These are phyloP conservation scores for Apis dorsata DNA, from an alignment of 1,140 invertebrate species.

Conservation along the genomic window DNA sequence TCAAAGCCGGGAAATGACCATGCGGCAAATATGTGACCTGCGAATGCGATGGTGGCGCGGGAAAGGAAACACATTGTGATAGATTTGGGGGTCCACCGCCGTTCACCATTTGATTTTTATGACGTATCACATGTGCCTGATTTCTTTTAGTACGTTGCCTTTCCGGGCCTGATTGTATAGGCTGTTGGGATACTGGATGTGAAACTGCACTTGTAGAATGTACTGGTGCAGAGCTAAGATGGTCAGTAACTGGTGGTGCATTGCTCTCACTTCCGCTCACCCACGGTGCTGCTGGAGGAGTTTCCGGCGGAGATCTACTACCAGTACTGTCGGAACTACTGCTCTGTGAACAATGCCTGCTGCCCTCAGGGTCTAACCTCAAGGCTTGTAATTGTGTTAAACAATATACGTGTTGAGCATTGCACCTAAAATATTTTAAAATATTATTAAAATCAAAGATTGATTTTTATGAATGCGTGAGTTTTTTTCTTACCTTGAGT, in stretches of 20 bases:
- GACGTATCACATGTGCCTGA: conserved; percentile 72
- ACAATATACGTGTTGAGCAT: conserved; percentile 75
- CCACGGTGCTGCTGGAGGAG: conserved; percentile 80
- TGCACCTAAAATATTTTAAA: conserved; percentile 69
- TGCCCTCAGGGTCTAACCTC: conserved; percentile 78
- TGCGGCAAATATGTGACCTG: conserved; percentile 77
- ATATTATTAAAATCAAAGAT: conserved; percentile 27
- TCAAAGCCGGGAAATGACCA: conserved; percentile 76
- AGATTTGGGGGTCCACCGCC: conserved; percentile 67
- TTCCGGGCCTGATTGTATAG: conserved; percentile 63
- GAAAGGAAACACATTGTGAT: conserved; percentile 70
- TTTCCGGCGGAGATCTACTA: conserved; percentile 82
- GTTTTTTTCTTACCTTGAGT: conserved; percentile 70
- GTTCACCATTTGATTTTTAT: conserved; percentile 77
- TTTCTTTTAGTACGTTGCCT: conserved; percentile 71
- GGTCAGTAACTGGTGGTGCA: conserved; percentile 62
- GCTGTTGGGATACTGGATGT: conserved; percentile 62
- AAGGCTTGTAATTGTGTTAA: conserved; percentile 78
- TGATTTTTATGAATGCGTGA: background rate
- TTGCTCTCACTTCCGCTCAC: conserved; percentile 56
- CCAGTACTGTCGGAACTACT: conserved; percentile 82
- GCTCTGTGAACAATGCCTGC: conserved; percentile 81
- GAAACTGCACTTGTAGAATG: conserved; percentile 73
- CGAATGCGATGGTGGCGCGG: conserved; percentile 72
- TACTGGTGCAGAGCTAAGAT: conserved; percentile 74